Base-by-base conservation (phyloP, 2,888 invertebrate species). In the Idaea straminata region DNA sequence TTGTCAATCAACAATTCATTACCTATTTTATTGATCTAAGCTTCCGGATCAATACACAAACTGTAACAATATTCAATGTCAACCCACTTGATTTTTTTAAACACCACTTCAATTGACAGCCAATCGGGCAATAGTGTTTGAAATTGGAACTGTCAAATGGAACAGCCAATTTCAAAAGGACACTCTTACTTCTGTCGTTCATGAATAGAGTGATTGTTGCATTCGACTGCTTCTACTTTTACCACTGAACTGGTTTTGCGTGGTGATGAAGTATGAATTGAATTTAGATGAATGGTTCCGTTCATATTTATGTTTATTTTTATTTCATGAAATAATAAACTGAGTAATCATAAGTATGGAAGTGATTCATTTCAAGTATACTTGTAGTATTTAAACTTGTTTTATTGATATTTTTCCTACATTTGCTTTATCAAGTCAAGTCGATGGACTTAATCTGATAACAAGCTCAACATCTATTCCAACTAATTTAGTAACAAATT, bases 121-220 rank as follows among this genome's bases (percentile, higher is more conserved):
- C 58, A 69, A 69, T 47, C 61, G 57, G 58, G 62, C 68, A 63
- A 13, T 47, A 47, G 7, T 5, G 47, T 47, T 47, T 70, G 62
- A 73, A 73, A 72, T 73, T 67, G 64, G 38, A 72, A 72, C 72
- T 69, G 73, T 72, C 72, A 72, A 68, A 73, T 64, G 70, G 67
- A 71, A 68, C 47, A n/a, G 47, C 62, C 47, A 59, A 64, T 63
- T 60, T 59, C 64, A 66, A 61, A 62, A 15, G 62, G 61, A 66
- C 68, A 70, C 66, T 72, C 70, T 64, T 64, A 64, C 67, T 62
- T 62, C 63, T 66, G 34, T 16, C 36, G 15, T n/a, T 60, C 10
- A n/a, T 69, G 62, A 66, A 72, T 66, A 61, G 59, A 66, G 57
- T 61, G 66, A 66, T 72, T 64, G 60, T 62, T 35, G 62, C 61